These are phyloP conservation scores for Austrolebias charrua DNA, from an alignment of 2,797 vertebrate species.

Conservation along the genomic window DNA sequence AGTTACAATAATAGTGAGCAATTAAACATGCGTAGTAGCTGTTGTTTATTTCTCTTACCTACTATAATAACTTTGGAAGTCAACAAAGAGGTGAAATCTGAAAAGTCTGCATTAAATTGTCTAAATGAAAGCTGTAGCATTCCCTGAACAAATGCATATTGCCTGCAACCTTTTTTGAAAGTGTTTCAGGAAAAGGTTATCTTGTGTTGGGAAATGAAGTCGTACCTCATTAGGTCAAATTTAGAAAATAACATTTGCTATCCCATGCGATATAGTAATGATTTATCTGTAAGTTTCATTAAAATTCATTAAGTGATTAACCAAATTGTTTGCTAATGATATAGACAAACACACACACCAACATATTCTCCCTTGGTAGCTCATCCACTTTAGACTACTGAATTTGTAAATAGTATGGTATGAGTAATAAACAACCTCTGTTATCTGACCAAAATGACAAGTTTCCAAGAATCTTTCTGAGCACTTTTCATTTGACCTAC, in stretches of 20 bases:
- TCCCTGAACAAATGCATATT: not conserved
- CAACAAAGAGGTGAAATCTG: not conserved
- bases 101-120: not conserved
- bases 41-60: not conserved
- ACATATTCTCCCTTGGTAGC: not conserved
- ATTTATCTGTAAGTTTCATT: too few relatives aligned
- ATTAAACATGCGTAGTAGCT: not conserved
- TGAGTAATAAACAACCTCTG: not conserved
- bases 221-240: too few relatives aligned
- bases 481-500: not conserved
- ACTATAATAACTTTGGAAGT: not conserved
- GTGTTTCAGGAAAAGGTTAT: too few relatives aligned
- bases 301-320: too few relatives aligned
- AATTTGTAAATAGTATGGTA: constrained; percentile 25
- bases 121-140: not conserved
- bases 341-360: not conserved
- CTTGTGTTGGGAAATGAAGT: too few relatives aligned
- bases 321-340: too few relatives aligned
- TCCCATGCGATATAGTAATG: too few relatives aligned
- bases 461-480: constrained; percentile 16
- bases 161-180: too few relatives aligned
- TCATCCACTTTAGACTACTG: constrained; percentile 1
- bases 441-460: not conserved
- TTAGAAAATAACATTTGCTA: too few relatives aligned
- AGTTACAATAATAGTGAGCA: constrained; percentile 28